Base-by-base conservation (phyloP, 2,113 vertebrate species). In the Butastur rufipennis region DNA sequence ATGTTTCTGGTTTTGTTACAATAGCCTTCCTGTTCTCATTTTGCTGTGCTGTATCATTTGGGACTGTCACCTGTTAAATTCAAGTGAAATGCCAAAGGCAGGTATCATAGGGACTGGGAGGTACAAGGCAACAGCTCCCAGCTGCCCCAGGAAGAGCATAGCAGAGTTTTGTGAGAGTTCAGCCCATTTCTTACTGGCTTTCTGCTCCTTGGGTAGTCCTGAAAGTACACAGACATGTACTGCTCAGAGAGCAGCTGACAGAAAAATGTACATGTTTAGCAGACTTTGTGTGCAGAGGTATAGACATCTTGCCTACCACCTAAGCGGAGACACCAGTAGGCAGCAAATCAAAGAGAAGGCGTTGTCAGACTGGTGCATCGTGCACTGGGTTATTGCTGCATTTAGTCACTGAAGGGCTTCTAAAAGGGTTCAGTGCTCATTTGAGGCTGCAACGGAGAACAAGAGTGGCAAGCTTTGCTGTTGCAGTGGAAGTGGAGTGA, bases 371-470 rank as follows among this genome's bases (percentile, higher is more conserved):
- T 3, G 36, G 23, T 20, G 45, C 29, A 2, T 22, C 19, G 1
- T 1, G 36, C 55, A 1, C 48, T 4, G 52, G 19, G 55, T 36
- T 52, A 40, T 5, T 8, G 63, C 85, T 65, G 68, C 22, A 1
- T 29, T 70, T 13, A 18, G 74, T 36, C 50, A 20, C 1, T 10
- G 48, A 50, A 26, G 68, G 50, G 74, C n/a, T 85, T 43, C 19
- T 13, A 0, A 7, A 48, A 27, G 70, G 48, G 38, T 16, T 92
- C 68, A 4, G 36, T 18, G 21, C 86, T 61, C n/a, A 5, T n/a
- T 7, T 0, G 16, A 42, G 53, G 9, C 66, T 2, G 12, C 45
- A 29, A 6, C 0, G 16, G 68, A 23, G 65, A 4, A 6, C 0
- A 7, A 7, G 32, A 22, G 45, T 0, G 38, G 8, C 31, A 17